Conservation (phyloP, 2,797 vertebrate species). For the Acropternis orthonyx region DNA sequence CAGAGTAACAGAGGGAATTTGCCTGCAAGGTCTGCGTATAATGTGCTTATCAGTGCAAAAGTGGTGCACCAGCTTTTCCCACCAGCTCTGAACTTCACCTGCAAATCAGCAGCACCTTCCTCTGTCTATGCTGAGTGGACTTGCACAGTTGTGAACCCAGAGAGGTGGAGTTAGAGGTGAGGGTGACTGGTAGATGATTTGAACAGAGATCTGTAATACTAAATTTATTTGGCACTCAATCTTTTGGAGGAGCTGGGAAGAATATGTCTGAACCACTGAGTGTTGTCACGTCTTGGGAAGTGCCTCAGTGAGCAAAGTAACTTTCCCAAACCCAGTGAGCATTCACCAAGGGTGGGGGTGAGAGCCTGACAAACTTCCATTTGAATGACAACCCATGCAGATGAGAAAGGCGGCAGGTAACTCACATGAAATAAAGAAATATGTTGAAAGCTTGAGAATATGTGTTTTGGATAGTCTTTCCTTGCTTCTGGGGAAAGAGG, state of each 20-base stretch:
- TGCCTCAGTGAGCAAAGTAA: neutral
- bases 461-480: neutral
- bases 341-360: neutral
- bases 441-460: neutral
- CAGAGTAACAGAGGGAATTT: neutral
- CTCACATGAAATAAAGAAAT: neutral
- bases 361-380: neutral
- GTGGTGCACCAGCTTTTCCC: neutral
- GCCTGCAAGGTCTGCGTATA: neutral
- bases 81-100: neutral
- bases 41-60: neutral
- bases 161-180: neutral
- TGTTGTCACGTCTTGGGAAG: neutral
- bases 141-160: rapidly evolving
- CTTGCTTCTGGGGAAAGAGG: neutral
- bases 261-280: neutral
- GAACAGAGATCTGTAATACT: neutral
- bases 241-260: neutral
- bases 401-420: neutral
- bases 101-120: rapidly evolving
- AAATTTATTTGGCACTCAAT: neutral
- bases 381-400: neutral
- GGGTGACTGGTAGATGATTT: neutral
- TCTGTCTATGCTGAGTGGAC: neutral
- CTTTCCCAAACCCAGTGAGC: neutral